These are phyloP conservation scores for Spondyliosoma cantharus DNA, from an alignment of 2,797 vertebrate genomes.

Conservation along the genomic window DNA sequence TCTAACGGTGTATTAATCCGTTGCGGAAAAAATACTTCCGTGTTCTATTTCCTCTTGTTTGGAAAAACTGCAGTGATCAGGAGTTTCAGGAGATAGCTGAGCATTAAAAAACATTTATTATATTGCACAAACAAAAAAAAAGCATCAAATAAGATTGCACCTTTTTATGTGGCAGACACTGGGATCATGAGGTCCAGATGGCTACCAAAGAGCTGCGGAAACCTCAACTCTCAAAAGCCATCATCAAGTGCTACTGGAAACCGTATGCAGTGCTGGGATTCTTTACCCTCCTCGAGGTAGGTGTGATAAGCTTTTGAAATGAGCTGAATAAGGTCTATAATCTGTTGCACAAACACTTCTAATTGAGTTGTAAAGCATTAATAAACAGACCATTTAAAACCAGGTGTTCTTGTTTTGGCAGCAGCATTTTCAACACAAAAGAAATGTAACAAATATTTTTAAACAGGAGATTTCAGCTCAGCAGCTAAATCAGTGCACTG, in stretches of 20 bases:
- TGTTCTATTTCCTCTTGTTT: neutral
- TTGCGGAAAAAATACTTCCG: neutral
- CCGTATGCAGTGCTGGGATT: constrained; percentile 89
- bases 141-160: neutral
- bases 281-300: constrained; percentile 92
- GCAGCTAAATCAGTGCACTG: neutral
- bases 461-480: no score
- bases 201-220: constrained; percentile 84
- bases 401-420: neutral
- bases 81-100: no score
- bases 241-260: constrained; percentile 93
- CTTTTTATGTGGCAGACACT: constrained; percentile 81
- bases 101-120: no score
- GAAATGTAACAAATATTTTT: neutral
- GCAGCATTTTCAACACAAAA: neutral
- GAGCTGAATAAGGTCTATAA: neutral
- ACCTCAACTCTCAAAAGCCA: constrained; percentile 88
- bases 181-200: constrained; percentile 89
- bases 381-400: neutral
- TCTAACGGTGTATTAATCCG: neutral
- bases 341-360: neutral
- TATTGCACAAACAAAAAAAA: neutral
- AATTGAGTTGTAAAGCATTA: neutral
- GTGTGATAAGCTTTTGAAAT: constrained; percentile 6
- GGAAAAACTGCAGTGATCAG: neutral